Conservation (phyloP, 1,140 invertebrate species). For the Periplaneta americana region DNA sequence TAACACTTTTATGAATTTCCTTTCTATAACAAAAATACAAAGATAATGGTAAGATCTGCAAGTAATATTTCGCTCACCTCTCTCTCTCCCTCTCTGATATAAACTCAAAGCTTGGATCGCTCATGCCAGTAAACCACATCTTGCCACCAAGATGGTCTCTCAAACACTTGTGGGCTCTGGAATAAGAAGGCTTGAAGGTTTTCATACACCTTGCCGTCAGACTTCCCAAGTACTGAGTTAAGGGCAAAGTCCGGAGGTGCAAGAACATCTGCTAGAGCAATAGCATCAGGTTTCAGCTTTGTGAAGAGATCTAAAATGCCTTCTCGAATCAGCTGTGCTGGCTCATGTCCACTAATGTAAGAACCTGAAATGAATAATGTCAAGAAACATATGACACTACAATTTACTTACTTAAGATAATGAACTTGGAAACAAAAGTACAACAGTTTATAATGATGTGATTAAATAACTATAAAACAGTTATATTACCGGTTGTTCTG, state of each 20-base stretch:
- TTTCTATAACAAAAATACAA: too few species aligned
- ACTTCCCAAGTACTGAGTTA: constrained; percentile 69
- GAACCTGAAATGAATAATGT: constrained; percentile 23
- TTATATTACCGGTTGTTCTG: too few species aligned
- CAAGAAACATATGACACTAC: too few species aligned
- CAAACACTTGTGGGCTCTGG: constrained; percentile 32
- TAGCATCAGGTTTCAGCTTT: constrained; percentile 62
- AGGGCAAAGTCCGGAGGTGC: constrained; percentile 84
- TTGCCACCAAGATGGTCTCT: constrained; percentile 38
- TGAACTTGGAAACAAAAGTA: too few species aligned
- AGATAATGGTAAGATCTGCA: too few species aligned
- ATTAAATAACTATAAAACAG: too few species aligned
- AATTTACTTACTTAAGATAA: too few species aligned
- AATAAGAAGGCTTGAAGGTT: constrained; percentile 33
- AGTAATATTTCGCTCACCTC: too few species aligned
- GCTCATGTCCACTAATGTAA: constrained; percentile 29
- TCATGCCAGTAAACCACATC: constrained; percentile 27
- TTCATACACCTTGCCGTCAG: constrained; percentile 62
- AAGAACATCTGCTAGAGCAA: constrained; percentile 76
- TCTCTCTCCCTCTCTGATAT: too few species aligned
- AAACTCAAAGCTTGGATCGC: background rate
- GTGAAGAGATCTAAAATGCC: constrained; percentile 55
- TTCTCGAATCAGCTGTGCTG: constrained; percentile 48
- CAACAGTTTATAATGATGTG: too few species aligned
- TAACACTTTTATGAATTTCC: too few species aligned